Evolutionary conservation across 2,797 vertebrate species (phyloP).

Genomic region (Anguilla obscura): DNA sequence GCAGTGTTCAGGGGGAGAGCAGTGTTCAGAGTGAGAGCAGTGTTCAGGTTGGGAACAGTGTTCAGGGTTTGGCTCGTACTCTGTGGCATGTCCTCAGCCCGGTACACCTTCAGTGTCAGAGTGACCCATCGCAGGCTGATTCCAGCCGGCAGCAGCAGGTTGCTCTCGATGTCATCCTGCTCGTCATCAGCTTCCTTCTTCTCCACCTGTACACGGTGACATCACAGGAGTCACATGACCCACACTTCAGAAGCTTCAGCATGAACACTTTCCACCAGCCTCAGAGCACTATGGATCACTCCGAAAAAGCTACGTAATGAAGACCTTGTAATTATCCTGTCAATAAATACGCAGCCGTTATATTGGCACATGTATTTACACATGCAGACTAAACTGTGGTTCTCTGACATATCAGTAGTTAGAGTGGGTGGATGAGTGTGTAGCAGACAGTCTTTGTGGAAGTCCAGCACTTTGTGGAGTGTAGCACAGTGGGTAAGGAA

Average conservation of each 20-base stretch:
- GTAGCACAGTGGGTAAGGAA: too few species aligned
- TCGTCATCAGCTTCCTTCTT: slow-evolving; percentile 79
- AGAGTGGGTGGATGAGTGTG: background rate
- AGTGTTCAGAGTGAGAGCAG: too few species aligned
- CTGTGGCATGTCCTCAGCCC: slow-evolving; percentile 95
- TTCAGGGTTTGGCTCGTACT: slow-evolving; percentile 68
- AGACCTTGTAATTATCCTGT: background rate
- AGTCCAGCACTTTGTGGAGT: too few species aligned
- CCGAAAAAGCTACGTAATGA: background rate
- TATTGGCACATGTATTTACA: background rate
- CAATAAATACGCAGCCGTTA: background rate
- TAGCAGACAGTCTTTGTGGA: background rate
- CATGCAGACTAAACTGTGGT: background rate
- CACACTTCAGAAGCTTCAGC: background rate
- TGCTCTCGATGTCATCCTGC: slow-evolving; percentile 92
- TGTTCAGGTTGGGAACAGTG: background rate
- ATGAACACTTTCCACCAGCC: background rate
- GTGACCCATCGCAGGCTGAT: slow-evolving; percentile 87
- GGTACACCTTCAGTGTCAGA: slow-evolving; percentile 90
- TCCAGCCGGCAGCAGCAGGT: slow-evolving; percentile 90
- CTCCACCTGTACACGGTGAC: slow-evolving; percentile 72
- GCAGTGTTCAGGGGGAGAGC: too few species aligned
- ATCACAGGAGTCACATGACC: background rate
- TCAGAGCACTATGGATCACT: background rate
- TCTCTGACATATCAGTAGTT: background rate